Percentiles rank a stretch among this genome's conserved stretches.
Conservation (phyloP, 2,888 invertebrate species). For the Drosophila meridiana region DNA sequence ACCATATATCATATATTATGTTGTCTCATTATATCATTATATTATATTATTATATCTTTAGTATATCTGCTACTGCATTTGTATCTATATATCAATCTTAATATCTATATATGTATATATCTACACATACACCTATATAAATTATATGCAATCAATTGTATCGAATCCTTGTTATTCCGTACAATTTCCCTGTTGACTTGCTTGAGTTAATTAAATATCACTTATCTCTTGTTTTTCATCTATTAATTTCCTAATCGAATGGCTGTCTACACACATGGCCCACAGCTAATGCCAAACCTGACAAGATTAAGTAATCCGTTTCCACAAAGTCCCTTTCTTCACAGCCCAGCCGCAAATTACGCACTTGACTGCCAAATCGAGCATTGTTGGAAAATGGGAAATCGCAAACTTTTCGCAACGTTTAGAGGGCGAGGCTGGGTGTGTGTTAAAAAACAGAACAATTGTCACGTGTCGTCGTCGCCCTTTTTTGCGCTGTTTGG, state of each 20-base stretch:
- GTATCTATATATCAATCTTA: too few relatives aligned
- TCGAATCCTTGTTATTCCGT: background rate
- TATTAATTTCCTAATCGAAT: constrained; percentile 30
- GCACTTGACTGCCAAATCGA: constrained; percentile 72
- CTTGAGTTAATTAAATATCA: constrained; percentile 9
- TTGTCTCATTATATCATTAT: too few relatives aligned
- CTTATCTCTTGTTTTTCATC: constrained; percentile 8
- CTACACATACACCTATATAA: background rate
- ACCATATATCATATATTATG: too few relatives aligned
- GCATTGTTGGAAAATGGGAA: constrained; percentile 57
- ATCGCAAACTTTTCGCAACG: constrained; percentile 57
- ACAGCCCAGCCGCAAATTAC: constrained; percentile 67
- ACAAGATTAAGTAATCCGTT: constrained; percentile 56
- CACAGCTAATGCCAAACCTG: constrained; percentile 24
- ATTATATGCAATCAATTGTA: background rate
- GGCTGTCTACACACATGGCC: constrained; percentile 15
- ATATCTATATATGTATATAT: too few relatives aligned
- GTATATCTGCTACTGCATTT: too few relatives aligned
- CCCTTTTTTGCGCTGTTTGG: constrained; percentile 34
- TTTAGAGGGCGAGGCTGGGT: background rate
- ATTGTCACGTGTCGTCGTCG: constrained; percentile 74
- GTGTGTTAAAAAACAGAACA: constrained; percentile 55
- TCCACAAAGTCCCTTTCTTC: constrained; percentile 19
- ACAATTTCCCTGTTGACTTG: background rate
- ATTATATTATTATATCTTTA: too few relatives aligned